Evolutionary conservation across 2,888 invertebrate species (phyloP).

Genomic region (Perizoma affinitatum): DNA sequence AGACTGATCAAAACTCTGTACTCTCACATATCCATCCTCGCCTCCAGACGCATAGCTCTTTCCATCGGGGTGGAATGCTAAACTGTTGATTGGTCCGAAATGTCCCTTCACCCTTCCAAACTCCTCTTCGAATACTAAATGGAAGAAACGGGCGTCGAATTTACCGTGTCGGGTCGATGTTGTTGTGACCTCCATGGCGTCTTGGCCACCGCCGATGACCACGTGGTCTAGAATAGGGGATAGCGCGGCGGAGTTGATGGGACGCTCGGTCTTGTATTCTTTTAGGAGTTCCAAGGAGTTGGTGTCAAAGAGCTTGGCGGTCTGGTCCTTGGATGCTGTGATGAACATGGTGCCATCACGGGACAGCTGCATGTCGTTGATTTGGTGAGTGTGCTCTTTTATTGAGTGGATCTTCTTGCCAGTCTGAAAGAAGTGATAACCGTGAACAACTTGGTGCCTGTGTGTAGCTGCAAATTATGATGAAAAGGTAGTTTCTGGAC

Average conservation of each 20-base stretch:
- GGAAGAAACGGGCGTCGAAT: slow-evolving; percentile 98
- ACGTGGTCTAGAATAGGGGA: slow-evolving; percentile 98
- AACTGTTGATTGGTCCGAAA: slow-evolving; percentile 99
- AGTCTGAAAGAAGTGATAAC: slow-evolving; percentile 78
- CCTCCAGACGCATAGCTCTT: slow-evolving; percentile 98
- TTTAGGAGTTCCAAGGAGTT: slow-evolving; percentile 94
- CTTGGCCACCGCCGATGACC: slow-evolving; percentile 99
- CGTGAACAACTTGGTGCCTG: not conserved
- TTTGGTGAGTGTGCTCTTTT: slow-evolving; percentile 92
- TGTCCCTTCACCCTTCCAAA: slow-evolving; percentile 99
- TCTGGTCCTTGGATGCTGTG: slow-evolving; percentile 98
- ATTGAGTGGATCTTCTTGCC: slow-evolving; percentile 91
- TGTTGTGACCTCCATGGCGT: slow-evolving; percentile 99
- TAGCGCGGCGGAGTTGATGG: slow-evolving; percentile 98
- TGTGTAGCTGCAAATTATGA: slow-evolving; percentile 30
- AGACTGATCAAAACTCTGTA: slow-evolving; percentile 97
- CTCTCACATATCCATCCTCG: slow-evolving; percentile 98
- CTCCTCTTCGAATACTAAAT: slow-evolving; percentile 97
- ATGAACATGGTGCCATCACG: slow-evolving; percentile 98
- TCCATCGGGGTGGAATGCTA: slow-evolving; percentile 99
- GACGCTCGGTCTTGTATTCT: slow-evolving; percentile 98
- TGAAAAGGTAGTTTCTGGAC: too few species aligned
- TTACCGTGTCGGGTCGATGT: slow-evolving; percentile 97
- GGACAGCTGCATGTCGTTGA: slow-evolving; percentile 98
- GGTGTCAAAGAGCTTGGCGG: slow-evolving; percentile 97